A percentile compares a stretch with the other conserved stretches of the same genome.
Conservation (phyloP, 1,140 invertebrate species). For the Lucilia cuprina region DNA sequence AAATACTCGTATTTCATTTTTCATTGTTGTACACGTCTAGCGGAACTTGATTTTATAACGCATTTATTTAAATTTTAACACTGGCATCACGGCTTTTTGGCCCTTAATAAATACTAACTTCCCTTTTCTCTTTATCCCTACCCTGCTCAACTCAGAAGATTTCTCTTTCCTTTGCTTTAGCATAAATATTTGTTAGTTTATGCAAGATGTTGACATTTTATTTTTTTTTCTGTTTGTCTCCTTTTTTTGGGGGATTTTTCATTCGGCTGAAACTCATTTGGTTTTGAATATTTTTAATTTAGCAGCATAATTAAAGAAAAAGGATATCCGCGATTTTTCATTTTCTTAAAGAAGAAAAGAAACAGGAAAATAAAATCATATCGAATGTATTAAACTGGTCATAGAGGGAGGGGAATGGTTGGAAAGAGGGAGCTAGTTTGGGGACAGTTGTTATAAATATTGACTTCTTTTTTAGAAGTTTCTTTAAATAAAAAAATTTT, state of each 20-base stretch:
- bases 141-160: not conserved
- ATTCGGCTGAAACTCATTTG: constrained; percentile 30
- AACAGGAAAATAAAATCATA: not conserved
- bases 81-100: constrained; percentile 9
- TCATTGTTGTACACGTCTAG: not conserved
- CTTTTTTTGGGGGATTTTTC: not conserved
- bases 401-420: not conserved
- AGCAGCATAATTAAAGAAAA: constrained; percentile 25
- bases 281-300: constrained; percentile 34
- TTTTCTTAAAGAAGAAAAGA: not conserved
- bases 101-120: not conserved
- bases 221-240: not conserved
- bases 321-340: constrained; percentile 33
- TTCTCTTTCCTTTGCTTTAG: not conserved
- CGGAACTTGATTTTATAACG: constrained; percentile 29
- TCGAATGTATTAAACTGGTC: not conserved
- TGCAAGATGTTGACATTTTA: not conserved
- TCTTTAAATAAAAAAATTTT: too few relatives aligned
- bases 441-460: not conserved
- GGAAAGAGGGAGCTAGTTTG: not conserved
- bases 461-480: not conserved
- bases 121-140: not conserved
- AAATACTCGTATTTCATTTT: constrained; percentile 10
- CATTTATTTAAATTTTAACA: constrained; percentile 33
- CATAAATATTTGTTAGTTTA: not conserved